These are phyloP conservation scores for Heliconius congener DNA, from an alignment of 1,140 invertebrate species.

Conservation along the genomic window DNA sequence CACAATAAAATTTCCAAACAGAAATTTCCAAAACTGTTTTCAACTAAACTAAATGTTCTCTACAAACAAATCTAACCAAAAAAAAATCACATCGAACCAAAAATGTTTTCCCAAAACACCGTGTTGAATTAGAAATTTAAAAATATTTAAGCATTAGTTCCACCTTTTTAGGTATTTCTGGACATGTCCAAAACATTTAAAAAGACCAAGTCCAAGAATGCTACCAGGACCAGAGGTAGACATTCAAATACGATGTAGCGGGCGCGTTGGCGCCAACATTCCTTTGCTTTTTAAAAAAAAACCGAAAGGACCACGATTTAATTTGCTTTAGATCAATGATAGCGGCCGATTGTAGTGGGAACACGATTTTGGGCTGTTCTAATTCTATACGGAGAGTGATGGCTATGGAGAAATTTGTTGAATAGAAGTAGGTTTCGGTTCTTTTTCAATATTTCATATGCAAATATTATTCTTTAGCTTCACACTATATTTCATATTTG, in stretches of 20 bases:
- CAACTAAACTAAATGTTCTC: neutral
- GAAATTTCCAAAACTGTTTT: neutral
- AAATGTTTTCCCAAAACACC: constrained; percentile 6
- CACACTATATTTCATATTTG: too few relatives aligned
- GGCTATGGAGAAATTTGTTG: neutral
- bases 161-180: constrained; percentile 33
- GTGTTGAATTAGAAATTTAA: constrained; percentile 17
- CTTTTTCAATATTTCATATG: neutral
- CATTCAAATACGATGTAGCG: constrained; percentile 62
- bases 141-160: constrained; percentile 28
- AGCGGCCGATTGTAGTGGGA: constrained; percentile 35
- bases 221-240: constrained; percentile 42
- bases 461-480: too few relatives aligned
- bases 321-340: constrained; percentile 53
- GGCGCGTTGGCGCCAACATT: constrained; percentile 75
- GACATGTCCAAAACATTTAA: constrained; percentile 40
- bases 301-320: constrained; percentile 50
- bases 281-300: constrained; percentile 52
- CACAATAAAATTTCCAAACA: neutral
- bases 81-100: neutral
- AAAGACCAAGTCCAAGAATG: constrained; percentile 41
- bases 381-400: neutral
- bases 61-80: neutral
- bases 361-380: constrained; percentile 5
- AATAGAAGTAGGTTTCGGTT: neutral